Evolutionary conservation across 2,797 vertebrate species (phyloP), one percentile per base, ranked within the genome.

Genomic region (Dipus sagitta): DNA sequence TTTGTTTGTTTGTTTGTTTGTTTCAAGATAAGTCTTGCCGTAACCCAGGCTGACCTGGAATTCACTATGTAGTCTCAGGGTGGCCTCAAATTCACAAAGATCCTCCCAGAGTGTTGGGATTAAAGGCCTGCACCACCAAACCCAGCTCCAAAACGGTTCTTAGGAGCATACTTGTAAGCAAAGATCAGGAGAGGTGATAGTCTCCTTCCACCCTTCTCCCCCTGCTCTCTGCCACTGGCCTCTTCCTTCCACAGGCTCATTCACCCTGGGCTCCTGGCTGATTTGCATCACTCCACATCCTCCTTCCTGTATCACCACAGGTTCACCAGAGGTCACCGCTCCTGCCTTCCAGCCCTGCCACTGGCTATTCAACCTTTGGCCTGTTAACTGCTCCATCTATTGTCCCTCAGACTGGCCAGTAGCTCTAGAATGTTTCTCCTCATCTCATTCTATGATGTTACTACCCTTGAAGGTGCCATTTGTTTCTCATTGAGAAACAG

Each of bases 401-500:
- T 8, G 32, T 58, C 34, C 72, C 68, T 67, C 30, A n/a, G 32
- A 32, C 23, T 75, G 77, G 28, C 30, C n/a, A 10, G n/a, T 14
- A 58, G 18, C 6, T 87, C n/a, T 28, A 3, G 10, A 62, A 72
- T 38, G 47, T 91, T 52, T 64, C 20, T 7, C 54, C 64, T 82
- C 76, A n/a, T 71, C 74, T 52, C 82, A 60, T 65, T 74, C 38
- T 86, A 30, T n/a, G 0, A 13, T n/a, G 2, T 34, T 42, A 13
- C 18, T 47, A 24, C 11, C 26, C 24, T 65, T 34, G 7, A 77
- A 70, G 67, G 23, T 54, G 17, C 24, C 60, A 62, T 86, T 75
- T 88, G 42, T 62, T 67, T 90, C 71, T 71, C 74, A 26, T 34
- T 88, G 72, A 86, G 92, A 84, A n/a, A 47, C 20, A 13, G 42